Evolutionary conservation across 2,888 invertebrate species (phyloP).

Genomic region (Oligia fasciuncula): DNA sequence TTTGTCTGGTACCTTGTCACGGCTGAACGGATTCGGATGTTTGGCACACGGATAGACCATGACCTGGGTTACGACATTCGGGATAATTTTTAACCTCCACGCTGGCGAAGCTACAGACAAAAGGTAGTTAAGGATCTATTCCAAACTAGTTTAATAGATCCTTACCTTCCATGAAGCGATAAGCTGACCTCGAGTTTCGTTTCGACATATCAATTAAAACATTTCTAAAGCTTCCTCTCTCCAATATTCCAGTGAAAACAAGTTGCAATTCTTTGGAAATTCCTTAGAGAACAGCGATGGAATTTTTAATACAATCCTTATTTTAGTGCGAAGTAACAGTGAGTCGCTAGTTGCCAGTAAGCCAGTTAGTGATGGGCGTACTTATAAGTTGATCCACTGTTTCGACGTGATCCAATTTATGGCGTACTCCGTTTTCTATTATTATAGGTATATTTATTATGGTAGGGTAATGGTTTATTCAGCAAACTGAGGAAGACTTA

Average conservation of each 20-base stretch:
- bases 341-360: conserved; percentile 19
- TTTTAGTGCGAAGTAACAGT: background rate
- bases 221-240: conserved; percentile 7
- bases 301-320: conserved; percentile 27
- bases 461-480: conserved; percentile 5
- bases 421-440: conserved; percentile 26
- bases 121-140: too few relatives aligned
- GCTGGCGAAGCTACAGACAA: background rate
- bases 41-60: background rate
- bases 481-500: conserved; percentile 13
- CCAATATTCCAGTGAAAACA: conserved; percentile 16
- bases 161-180: background rate
- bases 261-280: conserved; percentile 21
- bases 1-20: background rate
- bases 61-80: background rate
- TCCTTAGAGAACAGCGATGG: background rate
- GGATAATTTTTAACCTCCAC: background rate
- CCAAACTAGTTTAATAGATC: background rate
- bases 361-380: conserved; percentile 25
- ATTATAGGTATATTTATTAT: too few relatives aligned
- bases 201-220: conserved; percentile 26
- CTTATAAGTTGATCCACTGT: conserved; percentile 25
- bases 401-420: conserved; percentile 49
- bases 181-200: background rate
- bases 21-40: background rate